Evolutionary conservation across 2,888 invertebrate genomes (phyloP), one percentile per base, ranked within the genome.

Genomic region (Trissolcus brochymenae): DNA sequence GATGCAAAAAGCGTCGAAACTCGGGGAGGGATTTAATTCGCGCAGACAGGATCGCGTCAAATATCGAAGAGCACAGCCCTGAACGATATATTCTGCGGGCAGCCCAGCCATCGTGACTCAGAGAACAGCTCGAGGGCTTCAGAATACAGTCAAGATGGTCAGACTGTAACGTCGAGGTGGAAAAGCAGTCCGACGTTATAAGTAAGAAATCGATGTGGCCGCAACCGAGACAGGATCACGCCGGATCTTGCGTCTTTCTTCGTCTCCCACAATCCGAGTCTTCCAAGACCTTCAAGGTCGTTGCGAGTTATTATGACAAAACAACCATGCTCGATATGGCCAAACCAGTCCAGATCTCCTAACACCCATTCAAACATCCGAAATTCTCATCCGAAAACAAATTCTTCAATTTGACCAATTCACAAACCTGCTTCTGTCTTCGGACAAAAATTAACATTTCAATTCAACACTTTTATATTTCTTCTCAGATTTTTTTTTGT

Each of bases 151-250:
- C 74, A 70, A 60, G 60, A 61, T 61, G 76, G 60, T 51, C 57
- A 65, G 64, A 64, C 64, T 49, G 43, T 67, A 67, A 74, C 67
- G 65, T 64, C 56, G 73, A 66, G 67, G 62, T 57, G 76, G 62
- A 70, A 70, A 76, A 76, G 62, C 60, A 76, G 35, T 57, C 25
- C 35, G 57, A 40, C 61, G 66, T 56, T 65, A 71, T 61, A 71
- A 76, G 70, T 70, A 76, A 73, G 74, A 67, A 76, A 70, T 76
- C 70, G 66, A 76, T 76, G 76, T 70, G 76, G 65, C 64, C 70
- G 76, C 35, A 70, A 71, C 65, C 66, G 62, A 55, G 61, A 66
- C 66, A 21, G 56, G 64, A 74, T 65, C 62, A 71, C 51, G 57
- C 70, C 61, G 49, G 57, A 70, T 57, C 53, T 57, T 76, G 54